Conservation (phyloP, 2,797 vertebrate genomes). For the Capromys pilorides region DNA sequence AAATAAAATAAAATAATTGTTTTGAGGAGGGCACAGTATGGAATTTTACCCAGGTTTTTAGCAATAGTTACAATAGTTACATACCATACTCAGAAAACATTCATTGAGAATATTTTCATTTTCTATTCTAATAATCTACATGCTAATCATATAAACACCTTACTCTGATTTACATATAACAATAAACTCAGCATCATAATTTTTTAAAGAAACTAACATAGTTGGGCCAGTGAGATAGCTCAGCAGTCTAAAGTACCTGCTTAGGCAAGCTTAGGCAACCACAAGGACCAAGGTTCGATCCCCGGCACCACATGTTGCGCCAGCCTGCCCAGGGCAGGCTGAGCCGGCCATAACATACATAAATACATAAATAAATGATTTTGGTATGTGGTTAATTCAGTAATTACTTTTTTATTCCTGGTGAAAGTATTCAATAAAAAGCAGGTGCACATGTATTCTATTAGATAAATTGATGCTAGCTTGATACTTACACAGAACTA, state of each 20-base stretch:
- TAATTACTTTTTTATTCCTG: slow-evolving; percentile 47
- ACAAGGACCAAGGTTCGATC: too few species aligned
- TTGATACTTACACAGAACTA: slow-evolving; percentile 9
- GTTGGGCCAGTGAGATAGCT: too few species aligned
- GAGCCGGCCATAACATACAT: too few species aligned
- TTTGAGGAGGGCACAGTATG: not conserved
- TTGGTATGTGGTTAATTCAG: not conserved
- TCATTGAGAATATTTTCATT: not conserved
- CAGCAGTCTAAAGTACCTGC: too few species aligned
- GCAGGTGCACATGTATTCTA: not conserved
- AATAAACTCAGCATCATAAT: slow-evolving; percentile 55
- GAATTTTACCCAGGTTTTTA: not conserved
- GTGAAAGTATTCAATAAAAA: slow-evolving; percentile 45
- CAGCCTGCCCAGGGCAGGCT: too few species aligned
- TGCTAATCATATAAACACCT: not conserved
- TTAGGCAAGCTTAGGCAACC: too few species aligned
- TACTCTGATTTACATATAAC: slow-evolving; percentile 55
- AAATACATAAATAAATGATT: too few species aligned
- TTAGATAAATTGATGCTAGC: not conserved
- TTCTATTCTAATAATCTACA: not conserved
- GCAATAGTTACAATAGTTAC: not conserved
- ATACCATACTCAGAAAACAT: not conserved
- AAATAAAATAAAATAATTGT: not conserved
- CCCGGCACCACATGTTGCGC: too few species aligned
- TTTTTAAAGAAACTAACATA: slow-evolving; percentile 12